A percentile compares a stretch with the other conserved stretches of the same genome.
Evolutionary conservation across 2,888 invertebrate species (phyloP).

Genomic region (Yponomeuta sedellus): DNA sequence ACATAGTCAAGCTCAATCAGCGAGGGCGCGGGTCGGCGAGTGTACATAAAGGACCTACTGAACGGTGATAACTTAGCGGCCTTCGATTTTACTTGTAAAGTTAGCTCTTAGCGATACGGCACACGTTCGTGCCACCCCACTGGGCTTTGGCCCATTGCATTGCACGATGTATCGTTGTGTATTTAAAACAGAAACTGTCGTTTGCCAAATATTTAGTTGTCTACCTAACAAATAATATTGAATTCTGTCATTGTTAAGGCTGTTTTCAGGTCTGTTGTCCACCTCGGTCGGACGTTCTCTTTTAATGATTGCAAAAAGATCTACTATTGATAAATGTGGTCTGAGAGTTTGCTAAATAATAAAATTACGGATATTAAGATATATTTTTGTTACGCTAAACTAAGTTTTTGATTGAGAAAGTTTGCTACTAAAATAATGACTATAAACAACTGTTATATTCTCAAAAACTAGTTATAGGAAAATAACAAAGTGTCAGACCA

Average conservation of each 20-base stretch:
- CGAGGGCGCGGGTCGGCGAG: conserved; percentile 28
- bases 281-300: too few species aligned
- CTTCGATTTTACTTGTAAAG: conserved; percentile 75
- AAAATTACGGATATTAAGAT: too few species aligned
- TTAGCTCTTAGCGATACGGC: conserved; percentile 62
- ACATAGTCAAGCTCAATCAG: conserved; percentile 13
- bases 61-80: conserved; percentile 76
- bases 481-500: too few species aligned
- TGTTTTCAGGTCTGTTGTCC: too few species aligned
- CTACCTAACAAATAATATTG: conserved; percentile 33
- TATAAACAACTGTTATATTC: too few species aligned
- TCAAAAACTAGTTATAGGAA: too few species aligned
- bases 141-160: conserved; percentile 39
- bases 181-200: conserved; percentile 22
- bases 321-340: too few species aligned
- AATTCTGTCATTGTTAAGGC: conserved; percentile 29
- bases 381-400: too few species aligned
- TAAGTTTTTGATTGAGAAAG: too few species aligned
- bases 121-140: conserved; percentile 38
- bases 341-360: too few species aligned
- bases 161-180: conserved; percentile 33
- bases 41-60: conserved; percentile 69
- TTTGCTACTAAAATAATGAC: too few species aligned
- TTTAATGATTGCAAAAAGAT: too few species aligned
- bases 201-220: conserved; percentile 70